Base-by-base conservation (phyloP, 2,113 vertebrate species). In the Lepus americanus region DNA sequence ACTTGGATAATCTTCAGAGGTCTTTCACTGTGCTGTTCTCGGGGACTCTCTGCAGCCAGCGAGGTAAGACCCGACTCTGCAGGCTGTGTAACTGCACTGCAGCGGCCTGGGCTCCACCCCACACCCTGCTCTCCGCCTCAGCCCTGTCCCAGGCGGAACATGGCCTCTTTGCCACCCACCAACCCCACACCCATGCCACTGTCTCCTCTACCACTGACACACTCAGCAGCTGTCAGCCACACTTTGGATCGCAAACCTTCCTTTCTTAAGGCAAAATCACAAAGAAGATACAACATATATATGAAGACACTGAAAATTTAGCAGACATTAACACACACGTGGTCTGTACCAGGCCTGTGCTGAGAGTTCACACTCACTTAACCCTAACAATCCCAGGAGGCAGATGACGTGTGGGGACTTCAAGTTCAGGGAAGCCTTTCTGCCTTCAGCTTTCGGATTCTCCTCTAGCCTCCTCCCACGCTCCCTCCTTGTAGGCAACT, bases 181-280 rank as follows among this genome's bases (percentile, higher is more conserved):
- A 49, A 89, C 69, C 27, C 49, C 53, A 86, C 3, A 6, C 9
- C 22, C 51, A 84, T 10, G 81, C 23, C 69, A 81, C 44, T 39
- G 44, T 86, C 61, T 81, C 36, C 23, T 61, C 9, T 16, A 25
- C 76, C 39, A 61, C 36, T 63, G 19, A 66, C 6, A 33, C 29
- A n/a, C 44, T 61, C 36, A 19, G 63, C 31, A 49, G 44, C 23
- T 67, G 84, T 44, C 53, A 61, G 74, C 44, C 78, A 51, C n/a
- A 51, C 77, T 66, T 85, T 67, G 23, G 16, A 76, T 36, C 29
- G 6, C 29, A 70, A 70, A 64, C 14, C n/a, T 61, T 64, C 33
- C 39, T 72, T 83, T 83, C 53, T 89, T 70, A 90, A 82, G 20
- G 63, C 12, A 53, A 27, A 87, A 87, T 67, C 49, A 80, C 69